These are phyloP conservation scores for Apostichopus leukothele DNA, from an alignment of 53 echinoderm and acorn worm species.

Conservation along the genomic window DNA sequence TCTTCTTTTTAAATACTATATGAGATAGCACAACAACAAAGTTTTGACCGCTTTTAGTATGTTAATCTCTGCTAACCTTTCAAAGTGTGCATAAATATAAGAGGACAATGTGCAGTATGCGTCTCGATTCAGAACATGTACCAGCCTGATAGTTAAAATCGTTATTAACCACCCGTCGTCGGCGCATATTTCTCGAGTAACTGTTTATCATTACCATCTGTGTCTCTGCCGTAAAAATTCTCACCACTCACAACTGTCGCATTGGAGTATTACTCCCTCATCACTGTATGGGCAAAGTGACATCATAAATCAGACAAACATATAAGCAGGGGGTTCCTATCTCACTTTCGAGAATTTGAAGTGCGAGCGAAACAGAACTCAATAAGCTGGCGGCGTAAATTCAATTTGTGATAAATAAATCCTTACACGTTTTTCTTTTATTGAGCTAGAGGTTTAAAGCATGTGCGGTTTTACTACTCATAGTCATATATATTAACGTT, in stretches of 20 bases:
- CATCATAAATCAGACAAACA: slow-evolving; percentile 15
- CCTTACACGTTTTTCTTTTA: slow-evolving; percentile 1
- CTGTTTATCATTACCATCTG: not conserved
- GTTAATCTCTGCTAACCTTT: no score
- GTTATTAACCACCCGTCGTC: slow-evolving; percentile 2
- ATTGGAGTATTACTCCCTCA: slow-evolving; percentile 12
- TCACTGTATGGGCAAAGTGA: not conserved
- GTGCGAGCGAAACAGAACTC: slow-evolving; percentile 13
- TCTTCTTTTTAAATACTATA: no score
- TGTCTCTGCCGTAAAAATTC: no score
- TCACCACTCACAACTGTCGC: slow-evolving; percentile 15
- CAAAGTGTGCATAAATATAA: no score
- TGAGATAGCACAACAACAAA: no score
- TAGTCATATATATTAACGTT: not conserved
- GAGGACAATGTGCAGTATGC: no score
- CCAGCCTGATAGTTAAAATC: not conserved
- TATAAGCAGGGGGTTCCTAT: not conserved
- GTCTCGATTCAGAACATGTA: no score
- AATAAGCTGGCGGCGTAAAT: not conserved
- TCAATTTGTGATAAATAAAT: slow-evolving; percentile 36
- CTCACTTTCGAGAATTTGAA: slow-evolving; percentile 21
- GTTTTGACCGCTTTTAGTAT: no score
- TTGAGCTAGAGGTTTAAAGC: not conserved
- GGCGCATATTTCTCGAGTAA: slow-evolving; percentile 8
- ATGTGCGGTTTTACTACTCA: not conserved